phyloP scores from a whole-genome alignment of 2,797 vertebrate species.

The Schizothorax lantsangensis region DNA sequence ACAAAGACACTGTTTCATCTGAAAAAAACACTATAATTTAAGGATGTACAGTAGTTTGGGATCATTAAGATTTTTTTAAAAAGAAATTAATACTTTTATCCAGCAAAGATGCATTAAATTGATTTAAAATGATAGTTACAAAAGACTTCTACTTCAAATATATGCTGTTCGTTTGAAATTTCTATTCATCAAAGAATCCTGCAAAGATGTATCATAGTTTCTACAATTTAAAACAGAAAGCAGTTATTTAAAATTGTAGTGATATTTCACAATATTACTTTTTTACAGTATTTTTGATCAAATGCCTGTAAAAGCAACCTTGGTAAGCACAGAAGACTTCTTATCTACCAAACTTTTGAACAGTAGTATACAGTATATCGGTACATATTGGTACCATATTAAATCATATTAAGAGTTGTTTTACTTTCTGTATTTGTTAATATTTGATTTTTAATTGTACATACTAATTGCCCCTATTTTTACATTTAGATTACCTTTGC shows the following conservation, averaged over 20 bases:
- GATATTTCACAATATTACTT: too few relatives aligned
- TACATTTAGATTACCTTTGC: too few relatives aligned
- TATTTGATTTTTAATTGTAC: not conserved
- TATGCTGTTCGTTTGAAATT: too few relatives aligned
- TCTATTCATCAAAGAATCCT: not conserved
- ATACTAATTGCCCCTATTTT: too few relatives aligned
- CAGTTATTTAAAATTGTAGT: not conserved
- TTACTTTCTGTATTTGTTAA: not conserved
- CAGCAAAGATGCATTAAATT: not conserved
- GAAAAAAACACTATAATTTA: not conserved
- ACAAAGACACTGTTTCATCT: not conserved
- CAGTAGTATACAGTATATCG: not conserved
- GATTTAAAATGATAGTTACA: too few relatives aligned
- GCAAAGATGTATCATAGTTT: not conserved
- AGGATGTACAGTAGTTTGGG: not conserved
- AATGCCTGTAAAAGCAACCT: not conserved
- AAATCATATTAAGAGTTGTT: not conserved
- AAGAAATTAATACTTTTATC: not conserved
- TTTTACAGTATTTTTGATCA: not conserved
- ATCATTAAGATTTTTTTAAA: not conserved
- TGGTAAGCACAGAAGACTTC: not conserved
- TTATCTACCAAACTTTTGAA: not conserved
- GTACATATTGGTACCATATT: not conserved
- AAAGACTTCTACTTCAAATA: too few relatives aligned
- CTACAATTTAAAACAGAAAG: not conserved